Evolutionary conservation across 30 jellyfish, hydroid and myxozoan genomes (phyloP).

Genomic region (Rhopilema esculentum): DNA sequence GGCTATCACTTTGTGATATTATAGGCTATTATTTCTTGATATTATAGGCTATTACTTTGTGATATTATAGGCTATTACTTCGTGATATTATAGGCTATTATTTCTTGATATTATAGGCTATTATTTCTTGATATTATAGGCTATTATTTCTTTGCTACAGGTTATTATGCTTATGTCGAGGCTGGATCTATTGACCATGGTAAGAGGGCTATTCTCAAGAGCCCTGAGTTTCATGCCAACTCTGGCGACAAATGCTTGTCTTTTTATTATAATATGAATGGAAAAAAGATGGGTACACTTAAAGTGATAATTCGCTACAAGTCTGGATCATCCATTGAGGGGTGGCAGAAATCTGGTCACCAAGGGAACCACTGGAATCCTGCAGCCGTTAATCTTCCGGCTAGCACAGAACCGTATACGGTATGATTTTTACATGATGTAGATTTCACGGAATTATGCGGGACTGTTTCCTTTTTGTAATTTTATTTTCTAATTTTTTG

Average conservation of each 20-base stretch:
- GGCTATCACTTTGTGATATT: no score
- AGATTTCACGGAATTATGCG: not conserved
- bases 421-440: slow-evolving; percentile 11
- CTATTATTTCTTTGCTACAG: not conserved
- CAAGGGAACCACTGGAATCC: slow-evolving; percentile 84
- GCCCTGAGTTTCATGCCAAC: slow-evolving; percentile 66
- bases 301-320: slow-evolving; percentile 6
- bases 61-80: no score
- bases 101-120: no score
- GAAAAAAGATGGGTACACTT: slow-evolving; percentile 68
- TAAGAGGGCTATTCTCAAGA: slow-evolving; percentile 52
- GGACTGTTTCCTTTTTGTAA: not conserved
- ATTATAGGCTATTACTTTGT: no score
- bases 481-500: no score
- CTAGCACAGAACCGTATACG: slow-evolving; percentile 52
- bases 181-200: slow-evolving; percentile 44
- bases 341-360: slow-evolving; percentile 80
- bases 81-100: no score
- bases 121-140: no score
- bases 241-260: slow-evolving; percentile 78
- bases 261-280: slow-evolving; percentile 83
- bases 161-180: slow-evolving; percentile 67
- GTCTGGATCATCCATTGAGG: slow-evolving; percentile 57
- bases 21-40: no score
- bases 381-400: slow-evolving; percentile 66